These are phyloP conservation scores for Hypomesus transpacificus DNA, from an alignment of 2,113 vertebrate genomes.

Conservation along the genomic window DNA sequence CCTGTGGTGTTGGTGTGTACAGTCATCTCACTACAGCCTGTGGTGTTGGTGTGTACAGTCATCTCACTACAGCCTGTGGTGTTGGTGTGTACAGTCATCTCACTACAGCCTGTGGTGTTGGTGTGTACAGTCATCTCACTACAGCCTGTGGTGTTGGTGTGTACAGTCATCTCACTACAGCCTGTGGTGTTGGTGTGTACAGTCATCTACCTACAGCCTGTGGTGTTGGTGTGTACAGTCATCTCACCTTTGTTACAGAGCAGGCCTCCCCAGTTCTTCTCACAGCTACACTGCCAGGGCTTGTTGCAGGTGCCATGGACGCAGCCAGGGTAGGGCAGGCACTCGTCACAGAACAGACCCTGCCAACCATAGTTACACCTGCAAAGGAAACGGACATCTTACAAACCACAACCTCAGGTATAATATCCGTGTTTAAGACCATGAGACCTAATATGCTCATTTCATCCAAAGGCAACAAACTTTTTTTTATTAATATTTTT, in stretches of 20 bases:
- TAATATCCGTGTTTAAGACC: too few species aligned
- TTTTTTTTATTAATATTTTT: too few species aligned
- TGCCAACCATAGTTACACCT: conserved; percentile 85
- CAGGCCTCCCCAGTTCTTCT: conserved; percentile 97
- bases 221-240: not conserved
- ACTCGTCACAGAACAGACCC: conserved; percentile 87
- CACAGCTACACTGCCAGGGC: conserved; percentile 90
- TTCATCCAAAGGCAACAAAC: too few species aligned
- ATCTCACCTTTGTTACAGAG: conserved; percentile 91
- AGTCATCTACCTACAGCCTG: not conserved
- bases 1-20: not conserved
- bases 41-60: not conserved
- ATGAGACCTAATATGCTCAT: too few species aligned
- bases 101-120: conserved; percentile 70
- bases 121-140: conserved; percentile 58
- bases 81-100: not conserved
- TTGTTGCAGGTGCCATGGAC: conserved; percentile 87
- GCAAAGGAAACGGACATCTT: not conserved
- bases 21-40: conserved; percentile 69
- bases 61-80: conserved; percentile 71
- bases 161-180: conserved; percentile 62
- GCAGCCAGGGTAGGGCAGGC: conserved; percentile 89
- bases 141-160: not conserved
- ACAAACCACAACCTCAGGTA: too few species aligned
- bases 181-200: not conserved